Conservation (phyloP, 2,888 invertebrate genomes). For the Thecophora atra region DNA sequence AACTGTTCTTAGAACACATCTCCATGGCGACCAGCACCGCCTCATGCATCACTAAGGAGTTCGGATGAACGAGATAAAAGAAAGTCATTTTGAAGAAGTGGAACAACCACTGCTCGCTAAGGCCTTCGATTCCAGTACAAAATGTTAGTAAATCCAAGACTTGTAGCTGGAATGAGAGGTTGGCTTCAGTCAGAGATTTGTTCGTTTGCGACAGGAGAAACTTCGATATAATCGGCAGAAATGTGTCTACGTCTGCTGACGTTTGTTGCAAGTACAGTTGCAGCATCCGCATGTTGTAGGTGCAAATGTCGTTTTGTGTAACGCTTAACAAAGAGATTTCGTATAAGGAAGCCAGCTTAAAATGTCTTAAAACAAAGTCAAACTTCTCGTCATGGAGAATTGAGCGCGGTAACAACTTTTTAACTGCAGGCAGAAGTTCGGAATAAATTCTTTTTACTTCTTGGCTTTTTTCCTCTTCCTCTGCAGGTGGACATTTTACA, state of each 20-base stretch:
- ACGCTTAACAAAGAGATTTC: constrained; percentile 1
- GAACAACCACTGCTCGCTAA: constrained; percentile 59
- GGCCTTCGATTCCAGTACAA: constrained; percentile 46
- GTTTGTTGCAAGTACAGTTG: constrained; percentile 14
- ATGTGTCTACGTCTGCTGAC: constrained; percentile 17
- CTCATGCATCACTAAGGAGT: constrained; percentile 59
- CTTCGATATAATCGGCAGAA: constrained; percentile 45
- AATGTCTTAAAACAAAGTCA: constrained; percentile 25
- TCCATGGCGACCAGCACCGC: constrained; percentile 59
- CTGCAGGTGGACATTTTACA: not conserved
- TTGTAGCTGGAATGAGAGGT: constrained; percentile 45
- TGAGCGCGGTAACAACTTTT: not conserved
- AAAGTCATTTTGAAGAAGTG: constrained; percentile 63
- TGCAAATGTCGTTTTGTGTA: not conserved
- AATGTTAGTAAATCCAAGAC: constrained; percentile 49
- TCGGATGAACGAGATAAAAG: constrained; percentile 57
- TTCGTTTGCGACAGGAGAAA: constrained; percentile 40
- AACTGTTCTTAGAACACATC: constrained; percentile 57
- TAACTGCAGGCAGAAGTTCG: constrained; percentile 6
- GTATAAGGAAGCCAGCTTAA: not conserved
- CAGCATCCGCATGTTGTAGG: constrained; percentile 13
- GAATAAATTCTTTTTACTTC: not conserved
- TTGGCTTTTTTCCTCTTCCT: not conserved
- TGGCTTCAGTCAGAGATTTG: constrained; percentile 34
- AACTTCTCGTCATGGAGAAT: constrained; percentile 13